These are phyloP conservation scores for Hydrotaea diabolus DNA, from an alignment of 2,888 invertebrate species.

Conservation along the genomic window DNA sequence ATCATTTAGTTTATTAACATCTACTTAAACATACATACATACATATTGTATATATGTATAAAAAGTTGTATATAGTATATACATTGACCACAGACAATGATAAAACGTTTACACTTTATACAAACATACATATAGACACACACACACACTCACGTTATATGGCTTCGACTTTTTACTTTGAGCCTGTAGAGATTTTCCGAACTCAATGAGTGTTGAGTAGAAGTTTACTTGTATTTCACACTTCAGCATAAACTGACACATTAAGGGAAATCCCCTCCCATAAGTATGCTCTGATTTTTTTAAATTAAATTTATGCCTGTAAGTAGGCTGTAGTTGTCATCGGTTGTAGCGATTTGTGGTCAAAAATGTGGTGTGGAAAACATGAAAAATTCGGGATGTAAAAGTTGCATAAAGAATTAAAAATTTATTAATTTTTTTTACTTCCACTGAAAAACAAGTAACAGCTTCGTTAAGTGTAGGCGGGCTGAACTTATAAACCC, in stretches of 20 bases:
- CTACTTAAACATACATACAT: neutral
- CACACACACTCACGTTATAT: too few species aligned
- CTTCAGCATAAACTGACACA: neutral
- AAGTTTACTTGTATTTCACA: neutral
- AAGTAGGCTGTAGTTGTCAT: neutral
- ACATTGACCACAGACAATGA: slow-evolving; percentile 9
- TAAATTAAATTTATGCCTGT: neutral
- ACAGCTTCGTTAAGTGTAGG: too few species aligned
- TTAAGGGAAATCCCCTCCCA: neutral
- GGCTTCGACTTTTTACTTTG: neutral
- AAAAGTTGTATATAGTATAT: neutral
- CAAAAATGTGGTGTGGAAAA: too few species aligned
- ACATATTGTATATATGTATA: neutral
- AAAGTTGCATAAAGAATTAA: too few species aligned
- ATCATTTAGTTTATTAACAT: slow-evolving; percentile 38
- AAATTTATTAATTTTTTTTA: too few species aligned
- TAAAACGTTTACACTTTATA: neutral
- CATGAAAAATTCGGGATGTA: too few species aligned
- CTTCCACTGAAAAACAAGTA: too few species aligned
- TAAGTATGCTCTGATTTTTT: neutral
- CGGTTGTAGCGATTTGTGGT: neutral
- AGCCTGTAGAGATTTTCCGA: neutral
- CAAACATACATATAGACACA: too few species aligned
- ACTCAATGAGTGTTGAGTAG: neutral
- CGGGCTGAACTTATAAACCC: too few species aligned